These are phyloP conservation scores for Ectemnius lituratus DNA, from an alignment of 2,888 invertebrate genomes.

Conservation along the genomic window DNA sequence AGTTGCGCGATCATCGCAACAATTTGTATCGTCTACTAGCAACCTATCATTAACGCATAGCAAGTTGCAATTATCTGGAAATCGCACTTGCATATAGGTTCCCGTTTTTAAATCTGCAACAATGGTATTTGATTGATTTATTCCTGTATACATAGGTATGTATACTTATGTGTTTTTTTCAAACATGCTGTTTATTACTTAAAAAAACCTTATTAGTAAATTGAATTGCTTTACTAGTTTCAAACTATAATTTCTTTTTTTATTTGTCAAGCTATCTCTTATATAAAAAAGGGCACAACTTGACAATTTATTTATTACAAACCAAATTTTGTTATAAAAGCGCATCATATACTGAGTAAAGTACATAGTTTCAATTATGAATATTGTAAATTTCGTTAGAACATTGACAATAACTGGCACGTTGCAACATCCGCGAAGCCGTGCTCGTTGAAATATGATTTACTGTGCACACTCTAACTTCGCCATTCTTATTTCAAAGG, in stretches of 20 bases:
- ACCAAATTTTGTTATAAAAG: too few species aligned
- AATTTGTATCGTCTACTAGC: slow-evolving; percentile 70
- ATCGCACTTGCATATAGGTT: slow-evolving; percentile 79
- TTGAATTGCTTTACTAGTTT: too few species aligned
- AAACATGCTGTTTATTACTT: neutral
- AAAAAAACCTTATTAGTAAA: too few species aligned
- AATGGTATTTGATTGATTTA: slow-evolving; percentile 11
- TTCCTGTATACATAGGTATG: neutral
- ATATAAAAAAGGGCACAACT: neutral
- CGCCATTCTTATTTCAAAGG: too few species aligned
- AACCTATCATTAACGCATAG: slow-evolving; percentile 76
- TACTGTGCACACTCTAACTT: too few species aligned
- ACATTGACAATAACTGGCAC: too few species aligned
- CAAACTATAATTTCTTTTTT: neutral
- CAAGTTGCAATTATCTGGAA: slow-evolving; percentile 78
- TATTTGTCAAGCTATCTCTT: slow-evolving; percentile 1
- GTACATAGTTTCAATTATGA: too few species aligned
- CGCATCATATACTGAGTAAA: too few species aligned
- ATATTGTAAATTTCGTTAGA: too few species aligned
- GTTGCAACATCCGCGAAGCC: too few species aligned
- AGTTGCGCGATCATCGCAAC: slow-evolving; percentile 82
- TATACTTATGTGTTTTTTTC: neutral
- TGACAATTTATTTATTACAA: too few species aligned
- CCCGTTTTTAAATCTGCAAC: slow-evolving; percentile 82
- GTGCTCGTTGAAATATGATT: too few species aligned